A percentile compares a stretch with the other conserved stretches of the same genome.
These are phyloP conservation scores for Rotaria sp. DNA, from an alignment of 2,888 invertebrate species.

Conservation along the genomic window DNA sequence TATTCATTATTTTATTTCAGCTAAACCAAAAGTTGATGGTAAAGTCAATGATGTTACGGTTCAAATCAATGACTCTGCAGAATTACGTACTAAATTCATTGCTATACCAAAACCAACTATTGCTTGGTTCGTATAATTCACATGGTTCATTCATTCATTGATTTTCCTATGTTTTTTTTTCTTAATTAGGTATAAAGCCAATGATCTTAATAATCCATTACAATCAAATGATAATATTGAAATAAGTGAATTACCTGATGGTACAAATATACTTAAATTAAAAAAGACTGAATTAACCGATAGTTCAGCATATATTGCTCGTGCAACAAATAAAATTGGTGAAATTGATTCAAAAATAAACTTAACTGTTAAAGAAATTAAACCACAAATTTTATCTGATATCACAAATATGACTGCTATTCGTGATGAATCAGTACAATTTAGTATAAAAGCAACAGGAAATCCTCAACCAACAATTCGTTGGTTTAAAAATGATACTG, in stretches of 20 bases:
- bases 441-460: slow-evolving; percentile 33
- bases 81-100: slow-evolving; percentile 5
- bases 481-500: slow-evolving; percentile 39
- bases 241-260: slow-evolving; percentile 9
- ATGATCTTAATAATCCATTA: background rate
- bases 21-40: slow-evolving; percentile 16
- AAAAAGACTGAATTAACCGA: background rate
- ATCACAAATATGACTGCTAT: slow-evolving; percentile 28
- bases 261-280: background rate
- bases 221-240: background rate
- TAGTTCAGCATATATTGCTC: background rate
- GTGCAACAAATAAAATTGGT: slow-evolving; percentile 36
- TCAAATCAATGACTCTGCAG: background rate
- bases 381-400: slow-evolving; percentile 32
- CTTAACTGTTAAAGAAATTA: slow-evolving; percentile 35
- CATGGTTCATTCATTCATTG: too few species aligned
- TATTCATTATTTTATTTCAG: background rate
- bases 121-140: background rate
- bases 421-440: slow-evolving; percentile 32
- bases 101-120: slow-evolving; percentile 23
- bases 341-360: slow-evolving; percentile 30
- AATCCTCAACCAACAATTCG: slow-evolving; percentile 46
- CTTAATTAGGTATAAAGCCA: background rate
- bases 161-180: too few species aligned
- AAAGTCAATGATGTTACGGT: background rate